These are phyloP conservation scores for Eptesicus fuscus DNA, from an alignment of 2,113 vertebrate genomes.

Conservation along the genomic window DNA sequence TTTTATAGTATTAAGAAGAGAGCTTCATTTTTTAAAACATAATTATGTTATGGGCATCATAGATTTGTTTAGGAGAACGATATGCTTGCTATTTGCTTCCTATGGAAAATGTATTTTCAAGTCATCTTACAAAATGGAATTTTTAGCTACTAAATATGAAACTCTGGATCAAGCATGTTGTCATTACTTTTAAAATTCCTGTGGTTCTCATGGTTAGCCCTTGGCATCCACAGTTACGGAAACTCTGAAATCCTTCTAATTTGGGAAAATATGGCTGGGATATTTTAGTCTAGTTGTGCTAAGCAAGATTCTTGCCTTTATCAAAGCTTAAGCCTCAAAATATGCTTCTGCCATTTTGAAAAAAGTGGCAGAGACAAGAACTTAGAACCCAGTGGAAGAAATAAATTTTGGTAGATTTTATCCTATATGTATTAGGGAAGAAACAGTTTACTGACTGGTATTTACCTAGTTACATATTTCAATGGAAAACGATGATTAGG, in stretches of 20 bases:
- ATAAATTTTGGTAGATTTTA: background rate
- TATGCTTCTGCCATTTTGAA: background rate
- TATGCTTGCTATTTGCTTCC: background rate
- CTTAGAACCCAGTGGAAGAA: background rate
- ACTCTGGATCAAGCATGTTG: constrained; percentile 20
- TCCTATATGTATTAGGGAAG: background rate
- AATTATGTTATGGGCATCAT: background rate
- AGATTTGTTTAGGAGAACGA: background rate
- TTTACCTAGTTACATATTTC: background rate
- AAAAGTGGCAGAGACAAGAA: background rate
- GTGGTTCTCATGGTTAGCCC: constrained; percentile 48
- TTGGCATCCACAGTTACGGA: constrained; percentile 36
- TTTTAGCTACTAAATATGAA: constrained; percentile 54
- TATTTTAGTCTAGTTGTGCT: constrained; percentile 43
- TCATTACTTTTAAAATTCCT: constrained; percentile 39
- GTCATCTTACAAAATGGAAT: constrained; percentile 19
- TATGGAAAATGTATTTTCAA: constrained; percentile 25
- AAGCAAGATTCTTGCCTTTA: constrained; percentile 48
- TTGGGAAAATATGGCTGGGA: constrained; percentile 58
- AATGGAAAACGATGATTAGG: background rate
- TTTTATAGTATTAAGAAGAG: background rate
- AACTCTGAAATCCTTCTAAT: constrained; percentile 59
- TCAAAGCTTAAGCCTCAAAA: constrained; percentile 47
- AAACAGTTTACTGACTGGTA: background rate
- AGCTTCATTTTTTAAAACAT: background rate